Evolutionary conservation across 92 coral and sea anemone species (phyloP).

Genomic region (Zoanthus gigantus): DNA sequence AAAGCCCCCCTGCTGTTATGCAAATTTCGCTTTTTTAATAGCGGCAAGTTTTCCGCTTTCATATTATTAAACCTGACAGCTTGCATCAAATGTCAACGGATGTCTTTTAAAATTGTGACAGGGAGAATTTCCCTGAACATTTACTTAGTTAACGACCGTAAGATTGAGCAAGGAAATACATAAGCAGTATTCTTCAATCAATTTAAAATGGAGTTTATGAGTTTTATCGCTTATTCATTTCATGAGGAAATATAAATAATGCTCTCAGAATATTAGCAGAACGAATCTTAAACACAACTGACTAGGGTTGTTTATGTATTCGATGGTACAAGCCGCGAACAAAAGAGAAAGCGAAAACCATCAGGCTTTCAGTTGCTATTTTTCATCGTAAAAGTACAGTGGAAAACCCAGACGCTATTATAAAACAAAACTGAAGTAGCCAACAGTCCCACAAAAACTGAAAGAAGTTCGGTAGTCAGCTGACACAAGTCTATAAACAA

Average conservation of each 20-base stretch:
- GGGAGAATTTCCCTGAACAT: neutral
- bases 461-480: neutral
- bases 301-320: neutral
- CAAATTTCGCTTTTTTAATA: slow-evolving; percentile 28
- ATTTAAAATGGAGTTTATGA: neutral
- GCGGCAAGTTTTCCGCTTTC: slow-evolving; percentile 22
- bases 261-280: neutral
- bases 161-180: neutral
- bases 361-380: neutral
- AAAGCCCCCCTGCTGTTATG: slow-evolving; percentile 28
- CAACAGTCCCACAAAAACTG: neutral
- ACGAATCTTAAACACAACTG: neutral
- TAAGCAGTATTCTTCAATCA: neutral
- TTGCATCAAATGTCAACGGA: slow-evolving; percentile 14
- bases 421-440: too few species aligned
- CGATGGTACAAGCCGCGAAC: neutral
- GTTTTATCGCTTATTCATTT: slow-evolving; percentile 1
- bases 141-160: neutral
- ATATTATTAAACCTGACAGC: slow-evolving; percentile 23
- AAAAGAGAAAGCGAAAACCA: neutral
- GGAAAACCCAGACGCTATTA: neutral
- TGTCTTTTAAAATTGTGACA: slow-evolving; percentile 3
- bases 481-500: neutral
- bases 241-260: neutral
- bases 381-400: neutral